Percentiles rank a stretch among this genome's conserved stretches.
Conservation (phyloP, 1,140 invertebrate genomes). For the Drosophila leontia region DNA sequence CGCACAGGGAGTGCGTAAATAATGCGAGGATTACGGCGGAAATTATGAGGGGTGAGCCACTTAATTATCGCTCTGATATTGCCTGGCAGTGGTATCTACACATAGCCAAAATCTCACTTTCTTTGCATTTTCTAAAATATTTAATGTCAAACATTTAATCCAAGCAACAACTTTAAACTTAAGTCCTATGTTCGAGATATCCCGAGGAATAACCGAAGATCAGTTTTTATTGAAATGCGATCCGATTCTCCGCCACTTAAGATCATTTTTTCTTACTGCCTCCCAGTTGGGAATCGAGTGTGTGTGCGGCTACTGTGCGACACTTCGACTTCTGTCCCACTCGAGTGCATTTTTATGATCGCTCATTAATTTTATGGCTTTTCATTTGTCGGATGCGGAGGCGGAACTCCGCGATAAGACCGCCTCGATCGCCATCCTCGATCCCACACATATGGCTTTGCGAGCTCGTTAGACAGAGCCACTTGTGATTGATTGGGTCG, state of each 20-base stretch:
- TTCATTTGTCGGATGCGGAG: conserved; percentile 74
- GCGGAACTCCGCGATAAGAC: conserved; percentile 47
- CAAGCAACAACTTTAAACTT: neutral
- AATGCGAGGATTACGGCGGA: conserved; percentile 30
- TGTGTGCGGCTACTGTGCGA: conserved; percentile 48
- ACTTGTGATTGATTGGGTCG: conserved; percentile 33
- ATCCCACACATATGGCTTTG: conserved; percentile 32
- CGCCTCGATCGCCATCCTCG: conserved; percentile 11
- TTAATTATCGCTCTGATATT: conserved; percentile 55
- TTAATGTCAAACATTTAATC: neutral
- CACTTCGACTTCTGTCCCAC: conserved; percentile 43
- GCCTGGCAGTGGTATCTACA: conserved; percentile 2
- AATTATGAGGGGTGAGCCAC: conserved; percentile 56
- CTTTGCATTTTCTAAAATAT: neutral
- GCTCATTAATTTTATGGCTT: conserved; percentile 80
- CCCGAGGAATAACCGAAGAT: neutral
- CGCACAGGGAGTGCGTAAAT: conserved; percentile 35
- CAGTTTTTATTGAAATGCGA: conserved; percentile 2
- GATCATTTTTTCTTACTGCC: conserved; percentile 6
- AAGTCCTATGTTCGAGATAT: neutral
- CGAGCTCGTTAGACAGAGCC: conserved; percentile 8
- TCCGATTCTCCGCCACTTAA: neutral
- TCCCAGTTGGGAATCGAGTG: conserved; percentile 25
- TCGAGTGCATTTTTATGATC: conserved; percentile 79
- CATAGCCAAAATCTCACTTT: neutral